Base-by-base conservation (phyloP, 2,888 invertebrate species). In the Dolichopus griseipennis region DNA sequence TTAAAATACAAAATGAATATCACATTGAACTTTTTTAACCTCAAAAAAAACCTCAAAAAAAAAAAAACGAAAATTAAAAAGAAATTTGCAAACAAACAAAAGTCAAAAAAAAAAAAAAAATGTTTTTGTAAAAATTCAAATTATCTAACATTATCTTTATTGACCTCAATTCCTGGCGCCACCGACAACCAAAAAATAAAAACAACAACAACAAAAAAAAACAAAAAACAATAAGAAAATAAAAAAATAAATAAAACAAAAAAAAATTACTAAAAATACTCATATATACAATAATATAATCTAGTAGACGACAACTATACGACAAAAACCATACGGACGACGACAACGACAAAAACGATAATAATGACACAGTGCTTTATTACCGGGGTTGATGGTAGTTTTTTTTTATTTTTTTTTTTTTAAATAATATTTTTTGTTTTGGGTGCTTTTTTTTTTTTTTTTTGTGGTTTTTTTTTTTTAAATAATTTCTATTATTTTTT, bases 61-160 rank as follows among this genome's bases (percentile, higher is more conserved):
- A 52, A 52, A n/a, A 2, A 52, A 52, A 52, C 9, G 8, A 37
- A 5, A 9, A 37, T 7, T 2, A 15, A 12, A 52, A 37, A 37
- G 12, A 37, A 10, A 10, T 12, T 18, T 18, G 2, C 15, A 52
- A 15, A 52, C 15, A 52, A 52, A 52, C 5, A 9, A 52, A 52
- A 52, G 15, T 18, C 52, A 52, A 52, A 52, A 52, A 18, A 52
- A 52, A 52, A 52, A 15, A 52, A 18, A 52, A 52, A 4, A 27
- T 5, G 2, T 6, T n/a, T 12, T 2, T 12, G 6, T 52, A 6
- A 18, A 52, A 52, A 52, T 27, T 9, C 9, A 52, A 52, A 52
- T 52, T 52, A 52, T 52, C 52, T 52, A 52, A 52, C 52, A 52
- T 52, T 52, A 52, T 52, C 52, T 52, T 52, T 52, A 52, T n/a